A percentile compares a stretch with the other conserved stretches of the same genome.
phyloP scores from a whole-genome alignment of 2,797 vertebrate genomes.

The Chrysocyon brachyurus region DNA sequence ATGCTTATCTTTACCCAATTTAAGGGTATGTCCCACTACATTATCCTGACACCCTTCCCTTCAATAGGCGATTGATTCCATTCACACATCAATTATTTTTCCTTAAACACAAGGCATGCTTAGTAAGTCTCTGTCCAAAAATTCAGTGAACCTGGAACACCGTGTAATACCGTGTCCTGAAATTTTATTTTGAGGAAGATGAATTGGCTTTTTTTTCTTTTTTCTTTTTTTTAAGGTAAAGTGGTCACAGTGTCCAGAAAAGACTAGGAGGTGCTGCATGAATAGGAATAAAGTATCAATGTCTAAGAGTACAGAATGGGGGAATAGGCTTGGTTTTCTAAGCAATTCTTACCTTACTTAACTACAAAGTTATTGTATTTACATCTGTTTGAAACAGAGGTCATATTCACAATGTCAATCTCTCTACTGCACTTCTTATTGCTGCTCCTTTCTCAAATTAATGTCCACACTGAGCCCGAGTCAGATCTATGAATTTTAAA shows the following conservation, averaged over 20 bases:
- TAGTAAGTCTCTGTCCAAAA: slow-evolving; percentile 52
- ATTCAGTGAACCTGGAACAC: slow-evolving; percentile 34
- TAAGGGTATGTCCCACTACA: slow-evolving; percentile 21
- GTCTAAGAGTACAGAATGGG: neutral
- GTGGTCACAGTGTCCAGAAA: neutral
- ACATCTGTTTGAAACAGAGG: neutral
- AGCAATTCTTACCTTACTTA: slow-evolving; percentile 24
- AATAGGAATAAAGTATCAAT: neutral
- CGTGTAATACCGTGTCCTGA: slow-evolving; percentile 36
- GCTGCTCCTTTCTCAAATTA: slow-evolving; percentile 28
- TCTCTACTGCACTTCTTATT: slow-evolving; percentile 31
- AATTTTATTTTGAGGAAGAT: slow-evolving; percentile 60
- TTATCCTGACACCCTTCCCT: slow-evolving; percentile 15
- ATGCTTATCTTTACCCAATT: slow-evolving; percentile 54
- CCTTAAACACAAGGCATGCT: slow-evolving; percentile 64
- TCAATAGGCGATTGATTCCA: slow-evolving; percentile 40
- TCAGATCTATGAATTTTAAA: slow-evolving; percentile 63
- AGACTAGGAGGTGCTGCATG: neutral
- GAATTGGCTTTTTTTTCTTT: neutral
- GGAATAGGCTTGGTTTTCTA: slow-evolving; percentile 6
- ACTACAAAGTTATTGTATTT: slow-evolving; percentile 44
- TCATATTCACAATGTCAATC: neutral
- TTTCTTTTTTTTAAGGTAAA: slow-evolving; percentile 10
- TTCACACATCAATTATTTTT: slow-evolving; percentile 55
- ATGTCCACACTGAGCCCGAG: neutral